Evolutionary conservation across 2,797 vertebrate genomes (phyloP).

Genomic region (Hirundo rustica): DNA sequence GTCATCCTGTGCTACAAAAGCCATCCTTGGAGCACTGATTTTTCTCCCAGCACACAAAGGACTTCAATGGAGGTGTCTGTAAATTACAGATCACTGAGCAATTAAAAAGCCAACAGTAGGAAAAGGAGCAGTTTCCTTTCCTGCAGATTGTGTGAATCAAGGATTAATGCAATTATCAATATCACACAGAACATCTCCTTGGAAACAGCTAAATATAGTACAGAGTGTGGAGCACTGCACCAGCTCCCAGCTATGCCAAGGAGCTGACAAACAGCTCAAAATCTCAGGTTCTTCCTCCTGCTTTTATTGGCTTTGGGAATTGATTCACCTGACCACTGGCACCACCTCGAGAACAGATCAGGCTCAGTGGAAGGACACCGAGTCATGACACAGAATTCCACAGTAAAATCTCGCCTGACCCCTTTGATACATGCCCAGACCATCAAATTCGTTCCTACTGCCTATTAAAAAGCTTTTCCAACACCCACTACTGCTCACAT

Average conservation of each 20-base stretch:
- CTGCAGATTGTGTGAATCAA: conserved; percentile 67
- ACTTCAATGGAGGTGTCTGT: neutral
- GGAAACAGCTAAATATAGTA: conserved; percentile 77
- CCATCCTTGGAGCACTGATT: neutral
- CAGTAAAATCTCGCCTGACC: neutral
- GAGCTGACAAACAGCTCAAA: conserved; percentile 55
- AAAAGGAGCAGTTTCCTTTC: conserved; percentile 57
- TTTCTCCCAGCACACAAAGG: neutral
- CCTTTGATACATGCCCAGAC: neutral
- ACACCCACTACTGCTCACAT: neutral
- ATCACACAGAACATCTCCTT: conserved; percentile 72
- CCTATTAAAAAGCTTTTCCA: neutral
- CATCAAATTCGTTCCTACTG: fast-evolving
- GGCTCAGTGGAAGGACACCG: neutral
- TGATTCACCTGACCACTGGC: neutral
- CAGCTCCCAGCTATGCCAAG: conserved; percentile 59
- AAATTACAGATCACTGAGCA: conserved; percentile 5
- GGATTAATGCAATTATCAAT: conserved; percentile 76
- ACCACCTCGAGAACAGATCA: neutral
- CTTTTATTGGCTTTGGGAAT: neutral
- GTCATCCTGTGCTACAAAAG: neutral
- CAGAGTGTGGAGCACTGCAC: conserved; percentile 48
- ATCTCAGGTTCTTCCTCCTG: conserved; percentile 7
- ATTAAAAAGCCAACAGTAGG: conserved; percentile 46
- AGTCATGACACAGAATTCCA: neutral